phyloP scores from a whole-genome alignment of 92 coral and sea anemone genomes.

The Epizoanthus ramosus region DNA sequence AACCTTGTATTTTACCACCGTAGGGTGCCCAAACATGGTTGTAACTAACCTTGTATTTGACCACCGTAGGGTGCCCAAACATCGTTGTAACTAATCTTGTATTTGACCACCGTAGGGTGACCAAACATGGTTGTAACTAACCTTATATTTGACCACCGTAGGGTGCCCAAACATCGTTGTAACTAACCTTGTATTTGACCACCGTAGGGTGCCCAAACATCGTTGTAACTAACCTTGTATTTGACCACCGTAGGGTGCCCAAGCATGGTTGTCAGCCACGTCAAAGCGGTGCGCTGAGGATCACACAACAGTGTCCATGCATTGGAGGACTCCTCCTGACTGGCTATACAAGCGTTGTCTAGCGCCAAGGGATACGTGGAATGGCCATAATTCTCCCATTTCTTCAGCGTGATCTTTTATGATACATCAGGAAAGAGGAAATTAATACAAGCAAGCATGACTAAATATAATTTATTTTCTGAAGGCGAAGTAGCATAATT shows the following conservation, averaged over 20 bases:
- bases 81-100: neutral
- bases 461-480: too few relatives aligned
- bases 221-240: conserved; percentile 71
- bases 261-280: conserved; percentile 85
- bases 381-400: conserved; percentile 75
- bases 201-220: conserved; percentile 4
- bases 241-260: conserved; percentile 85
- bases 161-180: neutral
- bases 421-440: neutral
- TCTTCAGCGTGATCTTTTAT: conserved; percentile 76
- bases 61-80: neutral
- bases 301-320: conserved; percentile 94
- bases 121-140: too few relatives aligned
- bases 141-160: neutral
- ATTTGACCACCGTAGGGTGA: neutral
- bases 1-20: neutral
- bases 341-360: conserved; percentile 88
- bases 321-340: conserved; percentile 85
- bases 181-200: conserved; percentile 90
- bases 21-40: neutral
- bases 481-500: too few relatives aligned
- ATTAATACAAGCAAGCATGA: too few relatives aligned
- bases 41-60: conserved; percentile 81
- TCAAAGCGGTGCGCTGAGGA: conserved; percentile 86
- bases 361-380: conserved; percentile 88